Percentiles rank a stretch among this genome's conserved stretches.
Conservation (phyloP, 2,113 vertebrate species). For the Bombycilla garrulus region DNA sequence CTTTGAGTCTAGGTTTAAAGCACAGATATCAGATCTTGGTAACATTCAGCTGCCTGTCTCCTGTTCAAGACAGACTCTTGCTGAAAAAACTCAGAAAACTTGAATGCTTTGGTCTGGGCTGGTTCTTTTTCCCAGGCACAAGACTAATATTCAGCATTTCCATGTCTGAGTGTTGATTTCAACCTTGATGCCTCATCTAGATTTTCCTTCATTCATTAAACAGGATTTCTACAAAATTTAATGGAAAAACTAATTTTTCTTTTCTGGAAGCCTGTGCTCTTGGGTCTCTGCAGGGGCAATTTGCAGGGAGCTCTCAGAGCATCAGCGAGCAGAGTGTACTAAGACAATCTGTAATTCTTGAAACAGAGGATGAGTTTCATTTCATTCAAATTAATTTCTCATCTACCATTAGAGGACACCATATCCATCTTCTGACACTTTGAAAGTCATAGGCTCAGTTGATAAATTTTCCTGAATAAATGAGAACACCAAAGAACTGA, state of each 20-base stretch:
- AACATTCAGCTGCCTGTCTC: not conserved
- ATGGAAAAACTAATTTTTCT: not conserved
- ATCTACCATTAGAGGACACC: not conserved
- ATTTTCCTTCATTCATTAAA: not conserved
- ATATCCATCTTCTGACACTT: not conserved
- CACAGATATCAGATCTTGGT: not conserved
- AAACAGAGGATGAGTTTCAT: not conserved
- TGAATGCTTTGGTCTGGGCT: not conserved
- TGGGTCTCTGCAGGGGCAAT: not conserved
- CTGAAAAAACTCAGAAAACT: not conserved
- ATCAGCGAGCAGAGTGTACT: not conserved
- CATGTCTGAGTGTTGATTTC: not conserved
- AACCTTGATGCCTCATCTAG: not conserved
- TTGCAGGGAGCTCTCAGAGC: not conserved
- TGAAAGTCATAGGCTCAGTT: not conserved
- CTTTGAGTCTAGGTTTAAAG: not conserved
- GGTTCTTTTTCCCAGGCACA: not conserved
- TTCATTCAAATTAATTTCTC: constrained; percentile 17
- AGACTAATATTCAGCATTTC: not conserved
- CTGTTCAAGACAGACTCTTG: not conserved
- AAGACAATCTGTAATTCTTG: not conserved
- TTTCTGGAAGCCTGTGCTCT: not conserved
- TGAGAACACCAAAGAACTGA: not conserved
- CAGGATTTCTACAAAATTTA: not conserved
- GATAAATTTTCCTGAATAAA: constrained; percentile 21